Evolutionary conservation across 2,113 vertebrate species (phyloP).

Genomic region (Daphoenositta chrysoptera): DNA sequence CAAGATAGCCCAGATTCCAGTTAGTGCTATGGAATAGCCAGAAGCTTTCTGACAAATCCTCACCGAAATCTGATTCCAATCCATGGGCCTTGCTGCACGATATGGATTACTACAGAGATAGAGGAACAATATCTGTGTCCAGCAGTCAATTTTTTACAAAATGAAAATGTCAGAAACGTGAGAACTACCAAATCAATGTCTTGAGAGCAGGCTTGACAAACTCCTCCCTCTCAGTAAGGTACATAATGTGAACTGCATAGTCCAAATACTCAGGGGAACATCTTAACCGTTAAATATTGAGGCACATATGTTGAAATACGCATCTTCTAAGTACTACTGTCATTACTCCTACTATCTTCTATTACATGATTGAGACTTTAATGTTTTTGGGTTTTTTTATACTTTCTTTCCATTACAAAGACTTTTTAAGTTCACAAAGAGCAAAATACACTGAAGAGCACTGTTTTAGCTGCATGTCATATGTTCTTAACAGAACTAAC

Average conservation of each 20-base stretch:
- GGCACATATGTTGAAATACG: not conserved
- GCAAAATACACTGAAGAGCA: not conserved
- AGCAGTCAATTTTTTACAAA: not conserved
- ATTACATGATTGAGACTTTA: not conserved
- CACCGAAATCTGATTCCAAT: not conserved
- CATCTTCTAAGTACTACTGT: not conserved
- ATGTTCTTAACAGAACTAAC: not conserved
- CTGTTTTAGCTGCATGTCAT: not conserved
- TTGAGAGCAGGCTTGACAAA: not conserved
- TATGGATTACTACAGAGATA: accelerated
- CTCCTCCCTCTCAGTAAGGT: not conserved
- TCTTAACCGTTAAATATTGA: not conserved
- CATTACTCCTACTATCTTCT: not conserved
- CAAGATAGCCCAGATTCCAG: not conserved
- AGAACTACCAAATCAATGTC: not conserved
- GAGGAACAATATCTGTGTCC: not conserved
- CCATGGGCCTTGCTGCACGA: not conserved
- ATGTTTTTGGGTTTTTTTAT: accelerated
- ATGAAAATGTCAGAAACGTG: not conserved
- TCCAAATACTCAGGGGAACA: not conserved
- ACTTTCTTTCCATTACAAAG: not conserved
- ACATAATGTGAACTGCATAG: not conserved
- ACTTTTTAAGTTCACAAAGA: not conserved
- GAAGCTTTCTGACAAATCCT: not conserved
- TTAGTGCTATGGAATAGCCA: not conserved